phyloP scores from a whole-genome alignment of 2,888 invertebrate species.

The Ophonus ardosiacus region DNA sequence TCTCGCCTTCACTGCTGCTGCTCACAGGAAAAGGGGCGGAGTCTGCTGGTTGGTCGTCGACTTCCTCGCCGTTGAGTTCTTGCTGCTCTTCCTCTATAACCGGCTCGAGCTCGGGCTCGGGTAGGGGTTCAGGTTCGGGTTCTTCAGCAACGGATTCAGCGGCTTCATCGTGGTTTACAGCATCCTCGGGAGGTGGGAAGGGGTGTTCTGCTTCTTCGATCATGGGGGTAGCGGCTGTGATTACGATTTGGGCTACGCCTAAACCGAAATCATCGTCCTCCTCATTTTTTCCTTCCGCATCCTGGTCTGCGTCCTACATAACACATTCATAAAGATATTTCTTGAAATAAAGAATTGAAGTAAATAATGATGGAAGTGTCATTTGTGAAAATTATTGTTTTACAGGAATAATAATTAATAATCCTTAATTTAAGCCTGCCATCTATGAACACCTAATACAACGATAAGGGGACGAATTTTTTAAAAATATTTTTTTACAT shows the following conservation, averaged over 20 bases:
- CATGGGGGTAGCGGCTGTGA: constrained; percentile 96
- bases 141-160: constrained; percentile 66
- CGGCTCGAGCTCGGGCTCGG: constrained; percentile 66
- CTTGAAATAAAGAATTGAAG: no score
- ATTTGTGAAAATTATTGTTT: no score
- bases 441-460: no score
- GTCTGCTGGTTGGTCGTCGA: constrained; percentile 78
- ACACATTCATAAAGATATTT: constrained; percentile 1
- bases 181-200: constrained; percentile 82
- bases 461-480: no score
- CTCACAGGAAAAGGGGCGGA: constrained; percentile 80
- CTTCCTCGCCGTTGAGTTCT: constrained; percentile 69
- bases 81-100: constrained; percentile 66
- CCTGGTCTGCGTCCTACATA: constrained; percentile 67
- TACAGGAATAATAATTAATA: no score
- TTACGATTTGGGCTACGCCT: constrained; percentile 93
- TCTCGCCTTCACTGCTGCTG: constrained; percentile 83
- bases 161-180: constrained; percentile 68
- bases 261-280: constrained; percentile 81
- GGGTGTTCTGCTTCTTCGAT: constrained; percentile 89
- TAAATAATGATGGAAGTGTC: no score
- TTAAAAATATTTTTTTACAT: no score
- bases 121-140: constrained; percentile 66
- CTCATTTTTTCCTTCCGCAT: constrained; percentile 67
- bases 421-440: no score